Percentiles rank a stretch among this genome's conserved stretches.
phyloP scores from a whole-genome alignment of 1,140 invertebrate species.

The Euwallacea fornicatus region DNA sequence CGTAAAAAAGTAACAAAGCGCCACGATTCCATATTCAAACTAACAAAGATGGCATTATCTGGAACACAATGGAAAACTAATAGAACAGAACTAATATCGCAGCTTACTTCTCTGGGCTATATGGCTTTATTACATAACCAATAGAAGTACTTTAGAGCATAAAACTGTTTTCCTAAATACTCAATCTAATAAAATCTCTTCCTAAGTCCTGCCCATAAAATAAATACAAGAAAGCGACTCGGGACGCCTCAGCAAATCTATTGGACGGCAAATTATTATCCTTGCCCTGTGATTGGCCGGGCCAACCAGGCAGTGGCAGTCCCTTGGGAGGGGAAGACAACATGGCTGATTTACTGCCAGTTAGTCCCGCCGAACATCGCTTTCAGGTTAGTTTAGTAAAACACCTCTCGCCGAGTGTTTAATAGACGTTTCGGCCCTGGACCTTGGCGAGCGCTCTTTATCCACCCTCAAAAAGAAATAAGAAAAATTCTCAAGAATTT shows the following conservation, averaged over 20 bases:
- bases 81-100: constrained; percentile 45
- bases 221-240: constrained; percentile 46
- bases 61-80: constrained; percentile 38
- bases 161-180: constrained; percentile 52
- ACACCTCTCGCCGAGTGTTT: constrained; percentile 39
- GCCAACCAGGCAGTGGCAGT: constrained; percentile 31
- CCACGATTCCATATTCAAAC: constrained; percentile 26
- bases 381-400: constrained; percentile 48
- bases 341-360: constrained; percentile 53
- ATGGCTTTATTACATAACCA: constrained; percentile 48
- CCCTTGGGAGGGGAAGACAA: constrained; percentile 45
- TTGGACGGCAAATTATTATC: constrained; percentile 41
- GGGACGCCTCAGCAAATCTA: constrained; percentile 41
- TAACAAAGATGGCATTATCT: constrained; percentile 29
- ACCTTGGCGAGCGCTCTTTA: background rate
- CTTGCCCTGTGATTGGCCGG: constrained; percentile 37
- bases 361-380: constrained; percentile 33
- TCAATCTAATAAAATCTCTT: constrained; percentile 52
- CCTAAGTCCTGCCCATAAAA: constrained; percentile 51
- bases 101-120: constrained; percentile 38
- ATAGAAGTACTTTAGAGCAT: constrained; percentile 48
- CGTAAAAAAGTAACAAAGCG: constrained; percentile 6
- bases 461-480: background rate
- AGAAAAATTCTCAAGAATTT: no score
- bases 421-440: background rate